A percentile compares a stretch with the other conserved stretches of the same genome.
phyloP scores from a whole-genome alignment of 2,888 invertebrate genomes.

The Lathronympha strigana region DNA sequence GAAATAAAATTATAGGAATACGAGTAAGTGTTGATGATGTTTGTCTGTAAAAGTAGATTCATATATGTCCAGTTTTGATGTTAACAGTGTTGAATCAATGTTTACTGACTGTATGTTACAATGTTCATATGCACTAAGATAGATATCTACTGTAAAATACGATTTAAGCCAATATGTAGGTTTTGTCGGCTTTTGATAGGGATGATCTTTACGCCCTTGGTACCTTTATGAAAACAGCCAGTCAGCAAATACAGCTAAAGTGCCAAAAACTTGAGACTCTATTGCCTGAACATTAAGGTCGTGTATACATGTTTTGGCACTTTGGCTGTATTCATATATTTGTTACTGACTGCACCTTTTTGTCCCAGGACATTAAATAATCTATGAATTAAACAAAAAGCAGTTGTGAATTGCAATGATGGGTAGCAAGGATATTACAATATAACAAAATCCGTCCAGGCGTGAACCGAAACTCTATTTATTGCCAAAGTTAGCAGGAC shows the following conservation, averaged over 20 bases:
- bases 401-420: background rate
- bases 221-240: no score
- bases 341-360: no score
- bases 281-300: no score
- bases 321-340: no score
- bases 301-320: no score
- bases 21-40: conserved; percentile 3
- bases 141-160: background rate
- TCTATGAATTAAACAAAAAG: background rate
- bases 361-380: background rate
- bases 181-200: background rate
- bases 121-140: background rate
- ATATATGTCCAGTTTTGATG: background rate
- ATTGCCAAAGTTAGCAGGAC: conserved; percentile 13
- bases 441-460: conserved; percentile 24
- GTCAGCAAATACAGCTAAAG: no score
- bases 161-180: background rate
- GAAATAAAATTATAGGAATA: no score
- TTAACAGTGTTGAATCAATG: conserved; percentile 10
- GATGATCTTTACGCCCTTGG: no score
- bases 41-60: conserved; percentile 10
- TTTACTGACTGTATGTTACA: conserved; percentile 18
- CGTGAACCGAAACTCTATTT: conserved; percentile 14
- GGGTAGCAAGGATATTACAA: background rate
- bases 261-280: no score